Base-by-base conservation (phyloP, 2,888 invertebrate genomes). In the Amblyjoppa fuscipennis region DNA sequence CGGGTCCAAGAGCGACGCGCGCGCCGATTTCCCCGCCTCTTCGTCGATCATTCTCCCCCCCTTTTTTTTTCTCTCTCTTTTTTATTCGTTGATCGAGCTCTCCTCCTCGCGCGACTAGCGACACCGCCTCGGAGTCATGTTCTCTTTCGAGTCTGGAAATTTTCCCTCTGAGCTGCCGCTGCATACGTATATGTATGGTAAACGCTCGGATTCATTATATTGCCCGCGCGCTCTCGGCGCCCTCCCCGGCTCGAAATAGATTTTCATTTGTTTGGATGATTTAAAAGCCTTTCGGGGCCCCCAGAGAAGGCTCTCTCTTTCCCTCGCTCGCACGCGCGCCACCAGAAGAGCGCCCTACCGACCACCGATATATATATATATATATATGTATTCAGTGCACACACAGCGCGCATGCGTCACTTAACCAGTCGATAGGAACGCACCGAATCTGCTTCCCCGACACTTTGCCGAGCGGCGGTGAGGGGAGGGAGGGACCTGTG, bases 341-440 rank as follows among this genome's bases (percentile, higher is more conserved):
- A 13, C 31, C 28, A 6, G 61, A 51, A 51, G 51, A 51, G 38
- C 20, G 38, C 41, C 25, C 53, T 73, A 25, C 45, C 69, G 56
- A 75, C 34, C 66, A 56, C 59, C 68, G 75, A 53, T 61, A 53
- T 75, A 45, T 45, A 20, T 20, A 20, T 20, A 53, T 61, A 53
- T 75, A 45, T 45, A 20, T 20, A 20, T 20, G 20, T 20, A 45
- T 45, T 16, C 16, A 0, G 28, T 51, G 11, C 45, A 59, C 25
- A 16, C 49, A 34, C 51, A 3, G n/a, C 11, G 82, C 80, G 77
- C 87, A 87, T 85, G 87, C 87, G 84, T 83, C 64, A 38, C 28
- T 49, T 51, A 45, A 66, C 70, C 53, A 87, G 87, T 87, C 87
- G 84, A 87, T 87, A 87, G 79, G 73, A 71, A 64, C 75, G 70